Base-by-base conservation (phyloP, 2,113 vertebrate genomes). In the Oxygymnocypris stewartii region DNA sequence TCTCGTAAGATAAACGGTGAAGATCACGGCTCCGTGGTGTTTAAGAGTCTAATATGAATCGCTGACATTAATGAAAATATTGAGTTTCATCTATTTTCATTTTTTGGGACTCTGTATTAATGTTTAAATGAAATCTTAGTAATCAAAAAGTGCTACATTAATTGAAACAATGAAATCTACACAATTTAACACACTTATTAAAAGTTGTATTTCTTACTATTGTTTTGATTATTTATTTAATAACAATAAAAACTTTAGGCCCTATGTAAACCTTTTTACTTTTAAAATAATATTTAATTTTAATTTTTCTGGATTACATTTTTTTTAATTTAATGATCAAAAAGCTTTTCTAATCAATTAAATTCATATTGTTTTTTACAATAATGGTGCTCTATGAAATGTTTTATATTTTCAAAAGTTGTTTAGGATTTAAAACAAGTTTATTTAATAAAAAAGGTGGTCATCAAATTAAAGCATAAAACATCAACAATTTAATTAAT, bases 1-100 rank as follows among this genome's bases (percentile, higher is more conserved):
- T 74, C 63, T 42, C 88, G 94, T 95, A 75, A 90, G 91, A 13
- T 10, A 63, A 18, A 54, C 5, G 0, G 18, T 18, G 16, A 16
- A 54, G 51, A 54, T 54, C 6, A 54, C 7, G 16, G 51, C 4
- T 54, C 51, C 5, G 51, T 6, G 14, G 16, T 54, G 11, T 54
- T 6, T 54, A 4, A 3, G 59, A 61, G 59, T 51, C 47, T 49
- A 49, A 54, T 54, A 54, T 54, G 51, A 20, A 54, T 54, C 51
- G 18, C 16, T 20, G 51, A 54, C 51, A 20, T 57, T 20, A 57
- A 57, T 20, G 54, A 57, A 18, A 57, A 44, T 0, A 44, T 44
- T 13, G 13, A 4, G 47, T 49, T 49, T 49, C 47, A 13, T 49
- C 47, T 13, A 13, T 49, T 13, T 49, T 13, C 3, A n/a, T 61